phyloP scores from a whole-genome alignment of 2,113 vertebrate species.

The Ascaphus truei region DNA sequence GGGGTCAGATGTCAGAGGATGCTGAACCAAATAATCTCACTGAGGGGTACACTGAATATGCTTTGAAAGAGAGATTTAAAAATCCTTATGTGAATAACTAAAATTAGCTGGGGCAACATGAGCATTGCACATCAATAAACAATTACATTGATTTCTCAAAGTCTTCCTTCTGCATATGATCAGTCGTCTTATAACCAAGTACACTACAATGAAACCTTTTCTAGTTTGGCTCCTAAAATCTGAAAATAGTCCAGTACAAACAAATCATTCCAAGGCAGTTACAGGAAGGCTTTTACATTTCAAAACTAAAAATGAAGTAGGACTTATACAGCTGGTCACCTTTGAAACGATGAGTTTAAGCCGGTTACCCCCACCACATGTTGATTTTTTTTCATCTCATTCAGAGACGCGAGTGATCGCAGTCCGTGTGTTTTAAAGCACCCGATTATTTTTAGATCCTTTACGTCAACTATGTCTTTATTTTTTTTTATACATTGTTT shows the following conservation, averaged over 20 bases:
- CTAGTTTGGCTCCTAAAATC: not conserved
- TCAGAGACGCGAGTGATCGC: not conserved
- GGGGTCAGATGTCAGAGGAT: no score
- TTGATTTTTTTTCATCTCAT: not conserved
- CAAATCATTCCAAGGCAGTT: not conserved
- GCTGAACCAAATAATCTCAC: no score
- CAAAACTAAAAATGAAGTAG: not conserved
- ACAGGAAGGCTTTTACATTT: not conserved
- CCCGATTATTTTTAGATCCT: not conserved
- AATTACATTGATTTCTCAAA: no score
- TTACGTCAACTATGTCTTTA: no score
- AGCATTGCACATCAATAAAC: no score
- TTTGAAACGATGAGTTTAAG: conserved; percentile 7
- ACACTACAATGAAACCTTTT: no score
- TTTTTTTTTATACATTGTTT: not conserved
- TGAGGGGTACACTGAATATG: no score
- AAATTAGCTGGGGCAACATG: no score
- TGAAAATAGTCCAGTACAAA: not conserved
- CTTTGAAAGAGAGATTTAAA: no score
- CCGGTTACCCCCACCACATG: conserved; percentile 8
- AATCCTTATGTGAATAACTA: no score
- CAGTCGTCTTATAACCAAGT: no score
- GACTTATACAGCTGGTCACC: conserved; percentile 2
- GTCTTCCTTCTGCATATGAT: no score
- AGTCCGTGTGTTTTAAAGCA: not conserved